Evolutionary conservation across 2,797 vertebrate genomes (phyloP), one percentile per base, ranked within the genome.

Genomic region (Pipistrellus nathusii): DNA sequence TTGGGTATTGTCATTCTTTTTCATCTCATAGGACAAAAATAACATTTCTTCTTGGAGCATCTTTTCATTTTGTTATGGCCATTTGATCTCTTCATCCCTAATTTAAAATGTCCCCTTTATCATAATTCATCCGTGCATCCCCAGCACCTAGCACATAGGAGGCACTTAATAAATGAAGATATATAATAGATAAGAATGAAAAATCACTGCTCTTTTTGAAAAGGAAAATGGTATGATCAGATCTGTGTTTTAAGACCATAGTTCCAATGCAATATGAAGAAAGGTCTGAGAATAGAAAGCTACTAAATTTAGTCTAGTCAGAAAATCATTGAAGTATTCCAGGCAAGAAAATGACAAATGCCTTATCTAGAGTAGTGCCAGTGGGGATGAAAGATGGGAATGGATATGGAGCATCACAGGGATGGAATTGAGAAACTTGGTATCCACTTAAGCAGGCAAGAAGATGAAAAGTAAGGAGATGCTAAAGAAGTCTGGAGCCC

Each of bases 81-180:
- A 75, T 90, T 87, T 83, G 9, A 75, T 78, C 91, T n/a, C 17
- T 90, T 78, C 8, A 5, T 44, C 3, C 23, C 46, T 73, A 57
- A 81, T 72, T 80, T 92, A 53, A 93, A 96, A 96, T 71, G 7
- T 57, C n/a, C 21, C 59, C 30, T 69, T 91, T 92, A 84, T 59
- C 8, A 18, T 71, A 76, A 86, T 20, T 92, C 85, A 84, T 8
- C 53, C 23, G 6, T 57, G 15, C 38, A 75, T 44, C n/a, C 46
- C 27, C 17, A 93, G 30, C 30, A 88, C 32, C 23, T 44, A 82
- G 48, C 25, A 85, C 30, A 62, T 35, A 38, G 3, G 46, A 85
- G 21, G 73, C 62, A 38, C 15, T 84, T 20, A 82, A 41, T 35
- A 64, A 76, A 66, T 59, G 12, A 64, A 94, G 57, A 44, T 78